Conservation (phyloP, 2,797 vertebrate genomes). For the Acrossocheilus wenchowensis region DNA sequence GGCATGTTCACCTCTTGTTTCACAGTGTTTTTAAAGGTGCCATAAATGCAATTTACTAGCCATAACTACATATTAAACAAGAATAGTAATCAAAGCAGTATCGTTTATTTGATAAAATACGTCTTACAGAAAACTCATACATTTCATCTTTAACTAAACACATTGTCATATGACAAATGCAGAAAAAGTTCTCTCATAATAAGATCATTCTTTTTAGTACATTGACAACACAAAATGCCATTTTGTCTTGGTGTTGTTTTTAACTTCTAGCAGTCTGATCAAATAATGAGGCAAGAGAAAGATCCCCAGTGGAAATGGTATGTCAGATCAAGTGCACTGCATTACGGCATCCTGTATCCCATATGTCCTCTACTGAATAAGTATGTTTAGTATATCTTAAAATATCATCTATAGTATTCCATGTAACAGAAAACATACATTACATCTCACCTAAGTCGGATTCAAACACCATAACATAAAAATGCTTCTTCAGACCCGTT, state of each 20-base stretch:
- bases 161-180: neutral
- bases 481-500: too few relatives aligned
- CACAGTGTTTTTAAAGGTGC: neutral
- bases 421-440: neutral
- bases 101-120: neutral
- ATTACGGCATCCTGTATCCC: neutral
- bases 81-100: neutral
- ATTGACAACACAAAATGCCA: neutral
- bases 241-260: neutral
- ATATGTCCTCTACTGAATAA: neutral
- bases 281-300: constrained; percentile 5
- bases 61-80: neutral
- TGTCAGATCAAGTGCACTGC: neutral
- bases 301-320: neutral
- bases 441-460: too few relatives aligned
- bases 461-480: too few relatives aligned
- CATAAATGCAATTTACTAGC: neutral
- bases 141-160: neutral
- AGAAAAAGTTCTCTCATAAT: neutral
- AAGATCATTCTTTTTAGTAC: neutral
- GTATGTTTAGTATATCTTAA: neutral
- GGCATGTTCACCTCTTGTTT: neutral
- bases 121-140: neutral
- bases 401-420: neutral
- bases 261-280: neutral